A percentile compares a stretch with the other conserved stretches of the same genome.
Evolutionary conservation across 2,113 vertebrate species (phyloP).

Genomic region (Cyphomyrus plagiostoma): DNA sequence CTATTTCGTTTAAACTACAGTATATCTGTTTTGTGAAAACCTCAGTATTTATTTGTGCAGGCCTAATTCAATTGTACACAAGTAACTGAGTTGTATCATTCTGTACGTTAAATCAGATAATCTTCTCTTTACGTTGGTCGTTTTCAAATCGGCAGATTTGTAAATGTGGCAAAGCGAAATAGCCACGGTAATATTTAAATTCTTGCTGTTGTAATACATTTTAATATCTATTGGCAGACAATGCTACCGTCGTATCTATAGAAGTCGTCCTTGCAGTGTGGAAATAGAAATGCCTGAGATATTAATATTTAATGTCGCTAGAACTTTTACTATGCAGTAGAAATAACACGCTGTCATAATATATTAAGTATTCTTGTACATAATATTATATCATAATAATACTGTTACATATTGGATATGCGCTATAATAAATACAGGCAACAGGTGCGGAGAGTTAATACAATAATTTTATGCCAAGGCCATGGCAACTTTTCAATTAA

Average conservation of each 20-base stretch:
- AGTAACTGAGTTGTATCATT: not conserved
- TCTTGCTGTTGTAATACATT: not conserved
- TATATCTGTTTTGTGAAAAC: not conserved
- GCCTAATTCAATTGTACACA: not conserved
- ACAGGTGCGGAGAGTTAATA: not conserved
- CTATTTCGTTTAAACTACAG: not conserved
- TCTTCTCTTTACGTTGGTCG: not conserved
- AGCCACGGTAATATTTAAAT: not conserved
- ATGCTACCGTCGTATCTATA: not conserved
- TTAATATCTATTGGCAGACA: not conserved
- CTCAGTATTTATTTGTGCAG: not conserved
- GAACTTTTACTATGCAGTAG: not conserved
- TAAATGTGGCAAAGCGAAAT: not conserved
- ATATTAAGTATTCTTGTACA: not conserved
- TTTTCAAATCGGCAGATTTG: not conserved
- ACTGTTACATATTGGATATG: not conserved
- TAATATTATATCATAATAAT: not conserved
- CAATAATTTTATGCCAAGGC: not conserved
- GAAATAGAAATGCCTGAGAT: not conserved
- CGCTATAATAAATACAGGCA: not conserved
- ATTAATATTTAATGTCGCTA: not conserved
- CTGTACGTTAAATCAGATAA: not conserved
- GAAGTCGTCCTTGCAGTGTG: not conserved
- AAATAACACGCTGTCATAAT: not conserved
- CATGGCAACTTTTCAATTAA: not conserved